Evolutionary conservation across 2,797 vertebrate genomes (phyloP).

Genomic region (Nannoperca australis): DNA sequence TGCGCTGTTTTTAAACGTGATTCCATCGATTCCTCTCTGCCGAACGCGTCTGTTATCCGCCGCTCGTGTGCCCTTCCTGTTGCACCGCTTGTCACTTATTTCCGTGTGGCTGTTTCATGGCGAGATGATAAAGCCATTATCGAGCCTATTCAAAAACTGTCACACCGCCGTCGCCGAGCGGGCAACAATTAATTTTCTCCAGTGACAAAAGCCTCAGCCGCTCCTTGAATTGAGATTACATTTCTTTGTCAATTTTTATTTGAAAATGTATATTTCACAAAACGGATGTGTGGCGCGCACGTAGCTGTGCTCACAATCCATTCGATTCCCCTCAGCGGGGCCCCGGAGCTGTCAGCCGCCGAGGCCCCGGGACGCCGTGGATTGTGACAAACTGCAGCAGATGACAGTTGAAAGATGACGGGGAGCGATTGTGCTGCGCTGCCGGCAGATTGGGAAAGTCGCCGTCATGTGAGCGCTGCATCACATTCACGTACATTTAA

Average conservation of each 20-base stretch:
- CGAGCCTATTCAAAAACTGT: slow-evolving; percentile 76
- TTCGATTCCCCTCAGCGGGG: slow-evolving; percentile 69
- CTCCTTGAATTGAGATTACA: slow-evolving; percentile 66
- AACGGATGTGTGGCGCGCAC: slow-evolving; percentile 43
- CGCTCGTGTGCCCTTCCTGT: slow-evolving; percentile 33
- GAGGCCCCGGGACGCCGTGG: slow-evolving; percentile 52
- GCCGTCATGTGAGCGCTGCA: slow-evolving; percentile 10
- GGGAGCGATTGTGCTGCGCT: slow-evolving; percentile 39
- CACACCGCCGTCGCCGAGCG: slow-evolving; percentile 54
- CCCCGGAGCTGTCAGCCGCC: slow-evolving; percentile 63
- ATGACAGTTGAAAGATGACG: slow-evolving; percentile 66
- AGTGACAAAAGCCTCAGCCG: slow-evolving; percentile 49
- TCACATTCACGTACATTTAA: slow-evolving; percentile 25
- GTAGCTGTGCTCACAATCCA: slow-evolving; percentile 53
- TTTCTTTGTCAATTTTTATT: slow-evolving; percentile 78
- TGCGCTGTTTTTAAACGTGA: slow-evolving; percentile 40
- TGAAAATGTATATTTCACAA: slow-evolving; percentile 73
- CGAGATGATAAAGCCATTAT: slow-evolving; percentile 81
- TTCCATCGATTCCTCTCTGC: slow-evolving; percentile 49
- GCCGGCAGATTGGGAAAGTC: slow-evolving; percentile 37
- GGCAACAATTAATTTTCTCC: slow-evolving; percentile 78
- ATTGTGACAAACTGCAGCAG: slow-evolving; percentile 62
- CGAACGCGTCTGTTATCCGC: slow-evolving; percentile 33
- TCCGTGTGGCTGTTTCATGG: slow-evolving; percentile 60
- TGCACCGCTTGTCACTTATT: slow-evolving; percentile 68